phyloP scores from a whole-genome alignment of 2,113 vertebrate species.

The Aviceda subcristata region DNA sequence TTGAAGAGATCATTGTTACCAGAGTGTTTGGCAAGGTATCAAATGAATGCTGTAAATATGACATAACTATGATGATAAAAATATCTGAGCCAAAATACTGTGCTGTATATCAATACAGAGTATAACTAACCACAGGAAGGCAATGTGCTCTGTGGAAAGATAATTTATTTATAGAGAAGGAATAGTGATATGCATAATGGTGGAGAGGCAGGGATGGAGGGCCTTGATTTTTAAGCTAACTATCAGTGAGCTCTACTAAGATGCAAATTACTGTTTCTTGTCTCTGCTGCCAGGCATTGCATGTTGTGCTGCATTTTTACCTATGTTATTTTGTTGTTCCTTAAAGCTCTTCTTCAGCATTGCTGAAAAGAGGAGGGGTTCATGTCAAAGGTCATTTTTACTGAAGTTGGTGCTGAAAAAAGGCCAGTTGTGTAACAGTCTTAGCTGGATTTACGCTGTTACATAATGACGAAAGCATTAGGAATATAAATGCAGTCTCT shows the following conservation, averaged over 20 bases:
- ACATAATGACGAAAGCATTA: background rate
- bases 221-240: background rate
- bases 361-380: background rate
- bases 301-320: background rate
- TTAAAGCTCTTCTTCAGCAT: background rate
- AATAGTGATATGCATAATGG: background rate
- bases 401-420: slow-evolving; percentile 9
- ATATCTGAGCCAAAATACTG: background rate
- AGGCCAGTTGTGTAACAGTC: slow-evolving; percentile 1
- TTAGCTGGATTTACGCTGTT: background rate
- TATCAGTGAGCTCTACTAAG: background rate
- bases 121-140: background rate
- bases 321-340: background rate
- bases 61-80: background rate
- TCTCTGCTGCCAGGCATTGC: background rate
- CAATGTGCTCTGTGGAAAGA: background rate
- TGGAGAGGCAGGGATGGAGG: background rate
- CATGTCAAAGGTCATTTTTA: background rate
- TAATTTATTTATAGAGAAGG: background rate
- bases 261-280: background rate
- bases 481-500: background rate
- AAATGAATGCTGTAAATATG: background rate
- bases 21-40: background rate
- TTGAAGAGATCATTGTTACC: background rate
- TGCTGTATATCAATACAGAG: background rate